Base-by-base conservation (phyloP, 2,888 invertebrate genomes). In the Tetramorium bicarinatum region DNA sequence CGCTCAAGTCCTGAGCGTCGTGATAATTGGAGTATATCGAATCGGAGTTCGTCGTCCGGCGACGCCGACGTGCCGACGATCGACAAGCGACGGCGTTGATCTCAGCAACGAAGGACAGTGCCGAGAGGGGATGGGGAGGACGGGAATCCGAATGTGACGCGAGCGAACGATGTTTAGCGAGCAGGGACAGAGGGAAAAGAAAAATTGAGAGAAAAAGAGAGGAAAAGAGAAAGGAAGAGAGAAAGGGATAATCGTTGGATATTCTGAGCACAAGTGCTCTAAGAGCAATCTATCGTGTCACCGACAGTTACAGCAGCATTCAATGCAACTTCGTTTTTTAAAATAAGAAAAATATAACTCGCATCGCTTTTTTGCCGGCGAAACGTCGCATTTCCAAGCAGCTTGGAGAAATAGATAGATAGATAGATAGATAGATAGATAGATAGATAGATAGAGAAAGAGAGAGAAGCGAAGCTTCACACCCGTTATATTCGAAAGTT, bases 11-110 rank as follows among this genome's bases (percentile, higher is more conserved):
- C 69, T 66, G 87, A 86, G 41, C 41, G 83, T 88, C 83, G 84
- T 85, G 88, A 89, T 91, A 91, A 91, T 91, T 91, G 90, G 90
- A 91, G 25, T 44, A 89, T 89, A 87, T 85, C 80, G 87, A 84
- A 85, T 15, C 38, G 44, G 47, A 62, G n/a, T 49, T 77, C 74
- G 85, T 76, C 56, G 84, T 76, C 52, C 44, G 25, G 71, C 77
- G 59, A 49, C 71, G 67, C 44, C 49, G 82, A 44, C 59, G n/a
- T 49, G 47, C 59, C 34, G 49, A 52, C 62, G 75, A 59, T 62
- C 67, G 76, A 72, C 72, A 47, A 49, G 61, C 85, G 86, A 87
- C 89, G 88, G 87, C 88, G 91, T 91, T 91, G 91, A 89, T 88
- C 86, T 82, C 83, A 83, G 61, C 87, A 85, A 85, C 34, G 76